These are phyloP conservation scores for Notodonta dromedarius DNA, from an alignment of 2,888 invertebrate species.

Conservation along the genomic window DNA sequence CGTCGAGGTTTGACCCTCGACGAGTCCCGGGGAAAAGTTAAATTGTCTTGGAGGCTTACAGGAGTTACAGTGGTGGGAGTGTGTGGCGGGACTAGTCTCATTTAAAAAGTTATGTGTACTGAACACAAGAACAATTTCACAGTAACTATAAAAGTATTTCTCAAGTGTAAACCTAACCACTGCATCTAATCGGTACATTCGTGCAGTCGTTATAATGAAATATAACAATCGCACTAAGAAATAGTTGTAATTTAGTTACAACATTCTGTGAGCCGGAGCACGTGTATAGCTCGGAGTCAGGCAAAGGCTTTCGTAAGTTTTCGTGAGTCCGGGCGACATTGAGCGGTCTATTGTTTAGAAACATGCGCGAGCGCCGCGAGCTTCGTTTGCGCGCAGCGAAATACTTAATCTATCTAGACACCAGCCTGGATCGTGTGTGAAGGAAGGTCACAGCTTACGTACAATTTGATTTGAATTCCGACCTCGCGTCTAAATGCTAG, in stretches of 20 bases:
- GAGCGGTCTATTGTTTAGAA: constrained; percentile 70
- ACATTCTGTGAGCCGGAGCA: constrained; percentile 34
- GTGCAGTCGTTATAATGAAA: constrained; percentile 29
- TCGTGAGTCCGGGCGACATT: constrained; percentile 74
- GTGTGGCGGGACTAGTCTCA: too few relatives aligned
- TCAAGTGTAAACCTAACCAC: constrained; percentile 18
- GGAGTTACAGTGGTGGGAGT: too few relatives aligned
- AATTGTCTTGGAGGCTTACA: too few relatives aligned
- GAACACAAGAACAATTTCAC: background rate
- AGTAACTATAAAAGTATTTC: constrained; percentile 10
- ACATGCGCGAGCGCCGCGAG: constrained; percentile 38
- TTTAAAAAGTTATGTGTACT: background rate
- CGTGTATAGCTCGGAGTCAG: constrained; percentile 43
- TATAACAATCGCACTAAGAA: constrained; percentile 35
- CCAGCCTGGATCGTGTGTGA: constrained; percentile 63
- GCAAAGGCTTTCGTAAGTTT: constrained; percentile 72
- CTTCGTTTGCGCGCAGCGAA: constrained; percentile 27
- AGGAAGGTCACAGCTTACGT: constrained; percentile 58
- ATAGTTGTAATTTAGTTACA: constrained; percentile 43
- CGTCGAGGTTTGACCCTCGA: too few relatives aligned
- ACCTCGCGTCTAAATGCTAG: constrained; percentile 48
- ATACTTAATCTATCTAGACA: constrained; percentile 31
- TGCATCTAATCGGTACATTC: constrained; percentile 24
- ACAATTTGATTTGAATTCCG: constrained; percentile 47
- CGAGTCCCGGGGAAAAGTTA: too few relatives aligned